phyloP scores from a whole-genome alignment of 2,113 vertebrate species.

The Pterocles orientalis region DNA sequence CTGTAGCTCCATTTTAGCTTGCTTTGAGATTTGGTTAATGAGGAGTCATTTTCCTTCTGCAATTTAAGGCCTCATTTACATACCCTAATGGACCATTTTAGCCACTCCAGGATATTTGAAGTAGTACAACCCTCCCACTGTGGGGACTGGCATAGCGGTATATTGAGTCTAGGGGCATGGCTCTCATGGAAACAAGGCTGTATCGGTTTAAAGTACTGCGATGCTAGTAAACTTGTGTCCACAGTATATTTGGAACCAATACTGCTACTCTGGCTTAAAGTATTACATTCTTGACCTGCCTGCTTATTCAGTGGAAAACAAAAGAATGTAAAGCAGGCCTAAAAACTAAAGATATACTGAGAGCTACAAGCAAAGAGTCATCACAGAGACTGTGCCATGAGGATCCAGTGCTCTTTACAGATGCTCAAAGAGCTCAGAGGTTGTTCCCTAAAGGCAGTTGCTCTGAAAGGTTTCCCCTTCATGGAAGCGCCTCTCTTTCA shows the following conservation, averaged over 20 bases:
- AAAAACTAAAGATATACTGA: not conserved
- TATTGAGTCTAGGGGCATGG: not conserved
- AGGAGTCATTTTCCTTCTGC: not conserved
- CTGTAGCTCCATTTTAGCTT: not conserved
- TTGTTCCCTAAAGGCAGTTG: not conserved
- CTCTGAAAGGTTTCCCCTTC: not conserved
- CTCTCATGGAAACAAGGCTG: not conserved
- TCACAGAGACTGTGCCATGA: not conserved
- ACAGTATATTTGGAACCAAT: not conserved
- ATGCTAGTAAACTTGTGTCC: not conserved
- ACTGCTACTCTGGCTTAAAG: not conserved
- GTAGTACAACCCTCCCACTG: not conserved
- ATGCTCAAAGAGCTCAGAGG: not conserved
- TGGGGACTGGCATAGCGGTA: not conserved
- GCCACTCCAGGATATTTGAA: not conserved
- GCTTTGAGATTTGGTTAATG: not conserved
- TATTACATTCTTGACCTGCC: not conserved
- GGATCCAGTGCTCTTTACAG: not conserved
- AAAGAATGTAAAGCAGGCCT: not conserved
- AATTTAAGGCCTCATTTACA: constrained; percentile 4
- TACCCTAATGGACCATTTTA: not conserved
- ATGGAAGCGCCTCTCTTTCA: not conserved
- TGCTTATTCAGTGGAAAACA: not conserved
- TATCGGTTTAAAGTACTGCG: not conserved
- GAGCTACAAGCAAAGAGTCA: not conserved